Evolutionary conservation across 1,140 invertebrate genomes (phyloP), one percentile per base, ranked within the genome.

Genomic region (Drosophila micromelanica): DNA sequence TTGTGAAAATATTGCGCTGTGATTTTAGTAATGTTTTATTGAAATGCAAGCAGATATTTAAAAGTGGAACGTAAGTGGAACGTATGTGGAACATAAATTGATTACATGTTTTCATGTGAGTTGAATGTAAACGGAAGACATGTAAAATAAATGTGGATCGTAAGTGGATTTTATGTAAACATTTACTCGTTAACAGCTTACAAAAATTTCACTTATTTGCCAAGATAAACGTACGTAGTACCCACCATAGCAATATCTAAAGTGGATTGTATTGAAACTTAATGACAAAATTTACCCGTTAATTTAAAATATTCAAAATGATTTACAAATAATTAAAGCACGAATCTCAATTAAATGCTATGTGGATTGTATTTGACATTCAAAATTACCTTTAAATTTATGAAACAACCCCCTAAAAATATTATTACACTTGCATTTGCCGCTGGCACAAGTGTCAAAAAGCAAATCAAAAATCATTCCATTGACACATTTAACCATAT

Each of bases 401-500:
- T 13, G 4, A 13, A 32, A 1, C 17, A 23, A 42, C 51, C 30
- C 30, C 32, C 32, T 9, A 40, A 40, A 20, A 13, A 40, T n/a
- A 13, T 56, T 42, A n/a, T 32, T 9, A 17, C 20, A 46, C 13
- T 35, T 35, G 32, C 8, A 35, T 9, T 27, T 27, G 27, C 27
- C 30, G 11, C 35, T 13, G 15, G 45, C n/a, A 13, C 12, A 42
- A 62, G 27, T 40, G 35, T 46, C 67, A 59, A 37, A 64, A 65
- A 37, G 35, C 59, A 59, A 70, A 48, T 59, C 71, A 70, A 56
- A 77, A 40, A 67, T 75, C 49, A 79, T 76, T 73, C 43, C 75
- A 75, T 77, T 85, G 81, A 85, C 81, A 85, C 81, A 85, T 78
- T 86, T 49, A 55, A 37, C n/a, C 45, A 54, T 46, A 56, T 59